These are phyloP conservation scores for Drosophila pseudotakahashii DNA, from an alignment of 2,888 invertebrate genomes.

Conservation along the genomic window DNA sequence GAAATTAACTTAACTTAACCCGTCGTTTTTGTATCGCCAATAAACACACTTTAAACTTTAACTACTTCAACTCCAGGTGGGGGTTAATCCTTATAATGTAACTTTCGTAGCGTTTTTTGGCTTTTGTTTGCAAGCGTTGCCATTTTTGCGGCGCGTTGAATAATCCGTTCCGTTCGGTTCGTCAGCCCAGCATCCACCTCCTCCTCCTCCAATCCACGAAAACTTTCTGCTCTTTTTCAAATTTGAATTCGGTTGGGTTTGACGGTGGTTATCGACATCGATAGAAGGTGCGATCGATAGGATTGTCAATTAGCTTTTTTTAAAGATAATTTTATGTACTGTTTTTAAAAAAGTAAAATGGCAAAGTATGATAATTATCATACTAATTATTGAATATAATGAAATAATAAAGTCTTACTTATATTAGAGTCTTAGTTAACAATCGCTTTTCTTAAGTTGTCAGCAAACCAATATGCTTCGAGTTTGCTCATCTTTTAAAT, in stretches of 20 bases:
- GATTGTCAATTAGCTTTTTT: background rate
- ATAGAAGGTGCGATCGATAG: background rate
- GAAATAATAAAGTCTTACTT: no score
- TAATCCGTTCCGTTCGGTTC: constrained; percentile 72
- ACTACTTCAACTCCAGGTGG: constrained; percentile 5
- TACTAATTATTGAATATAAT: no score
- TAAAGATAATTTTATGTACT: no score
- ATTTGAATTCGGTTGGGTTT: constrained; percentile 10
- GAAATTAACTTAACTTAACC: constrained; percentile 49
- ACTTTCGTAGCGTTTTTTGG: constrained; percentile 54
- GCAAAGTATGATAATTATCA: no score
- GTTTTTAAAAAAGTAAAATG: no score
- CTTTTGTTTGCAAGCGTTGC: constrained; percentile 58
- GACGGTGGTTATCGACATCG: constrained; percentile 7
- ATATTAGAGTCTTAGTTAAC: no score
- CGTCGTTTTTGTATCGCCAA: constrained; percentile 45
- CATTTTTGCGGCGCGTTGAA: constrained; percentile 82
- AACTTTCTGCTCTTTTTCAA: constrained; percentile 27
- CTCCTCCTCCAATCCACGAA: constrained; percentile 34
- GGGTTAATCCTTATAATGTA: constrained; percentile 35
- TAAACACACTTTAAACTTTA: constrained; percentile 25
- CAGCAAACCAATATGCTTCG: no score
- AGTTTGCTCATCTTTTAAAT: background rate
- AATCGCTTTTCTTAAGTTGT: no score
- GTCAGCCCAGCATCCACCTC: constrained; percentile 36